phyloP scores from a whole-genome alignment of 2,888 invertebrate genomes.

The Rugalucina vietnamica region DNA sequence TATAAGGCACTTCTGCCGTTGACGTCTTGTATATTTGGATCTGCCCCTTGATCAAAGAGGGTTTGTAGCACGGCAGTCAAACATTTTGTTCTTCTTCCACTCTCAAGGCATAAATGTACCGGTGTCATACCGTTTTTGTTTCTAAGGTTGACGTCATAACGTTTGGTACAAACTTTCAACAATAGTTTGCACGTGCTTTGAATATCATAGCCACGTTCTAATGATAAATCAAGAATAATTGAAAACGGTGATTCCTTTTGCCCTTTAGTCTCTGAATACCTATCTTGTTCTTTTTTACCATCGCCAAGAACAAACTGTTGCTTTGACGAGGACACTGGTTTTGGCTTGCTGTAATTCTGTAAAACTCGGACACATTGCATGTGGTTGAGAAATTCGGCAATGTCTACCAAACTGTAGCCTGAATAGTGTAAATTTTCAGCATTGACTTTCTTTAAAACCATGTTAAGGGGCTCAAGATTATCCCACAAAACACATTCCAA shows the following conservation, averaged over 20 bases:
- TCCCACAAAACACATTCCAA: neutral
- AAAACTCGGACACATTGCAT: neutral
- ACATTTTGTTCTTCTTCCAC: neutral
- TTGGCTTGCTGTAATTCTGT: neutral
- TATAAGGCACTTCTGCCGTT: neutral
- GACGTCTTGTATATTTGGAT: neutral
- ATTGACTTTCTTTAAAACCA: neutral
- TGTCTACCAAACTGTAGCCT: neutral
- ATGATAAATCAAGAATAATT: neutral
- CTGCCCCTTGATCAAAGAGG: neutral
- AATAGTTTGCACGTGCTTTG: neutral
- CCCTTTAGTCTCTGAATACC: neutral
- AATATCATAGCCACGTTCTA: neutral
- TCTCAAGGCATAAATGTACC: neutral
- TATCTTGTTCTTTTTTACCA: neutral
- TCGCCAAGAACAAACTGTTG: neutral
- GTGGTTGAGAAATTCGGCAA: neutral
- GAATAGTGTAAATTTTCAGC: neutral
- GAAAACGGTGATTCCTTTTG: neutral
- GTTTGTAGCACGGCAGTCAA: neutral
- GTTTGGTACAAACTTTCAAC: neutral
- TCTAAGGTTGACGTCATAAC: neutral
- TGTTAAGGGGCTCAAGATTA: neutral
- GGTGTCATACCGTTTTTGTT: neutral
- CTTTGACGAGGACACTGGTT: neutral